These are phyloP conservation scores for Watsonalla cultraria DNA, from an alignment of 2,888 invertebrate genomes.

Conservation along the genomic window DNA sequence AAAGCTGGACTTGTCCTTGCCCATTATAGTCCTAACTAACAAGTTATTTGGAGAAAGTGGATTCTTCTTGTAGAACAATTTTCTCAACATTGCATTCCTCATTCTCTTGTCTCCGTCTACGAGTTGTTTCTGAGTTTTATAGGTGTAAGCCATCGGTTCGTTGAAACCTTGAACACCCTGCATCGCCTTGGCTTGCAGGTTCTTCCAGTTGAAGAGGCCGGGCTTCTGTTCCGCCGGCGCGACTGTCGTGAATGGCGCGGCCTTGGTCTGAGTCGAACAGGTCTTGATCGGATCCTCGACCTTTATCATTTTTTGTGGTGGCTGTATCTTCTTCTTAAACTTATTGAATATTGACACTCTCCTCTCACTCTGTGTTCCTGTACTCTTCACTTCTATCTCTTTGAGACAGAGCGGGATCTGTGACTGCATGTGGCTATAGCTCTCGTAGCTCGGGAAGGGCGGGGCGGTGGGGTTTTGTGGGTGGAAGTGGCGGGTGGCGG, in stretches of 20 bases:
- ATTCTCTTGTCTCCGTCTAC: constrained; percentile 51
- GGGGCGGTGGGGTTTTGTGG: constrained; percentile 24
- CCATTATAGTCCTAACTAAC: constrained; percentile 53
- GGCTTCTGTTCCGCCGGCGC: constrained; percentile 17
- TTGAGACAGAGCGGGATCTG: constrained; percentile 60
- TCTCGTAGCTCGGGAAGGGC: constrained; percentile 27
- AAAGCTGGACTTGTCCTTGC: constrained; percentile 53
- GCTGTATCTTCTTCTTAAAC: constrained; percentile 43
- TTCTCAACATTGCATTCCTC: constrained; percentile 54
- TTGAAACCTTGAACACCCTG: constrained; percentile 16
- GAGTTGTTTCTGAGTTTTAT: constrained; percentile 47
- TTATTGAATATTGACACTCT: constrained; percentile 54
- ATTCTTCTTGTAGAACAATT: constrained; percentile 58
- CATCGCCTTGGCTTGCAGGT: constrained; percentile 34
- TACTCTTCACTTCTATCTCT: constrained; percentile 67
- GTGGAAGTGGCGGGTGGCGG: constrained; percentile 15
- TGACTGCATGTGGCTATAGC: constrained; percentile 29
- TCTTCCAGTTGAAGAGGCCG: constrained; percentile 44
- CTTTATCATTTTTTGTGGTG: constrained; percentile 10
- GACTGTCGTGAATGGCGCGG: neutral
- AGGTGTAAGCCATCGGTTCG: constrained; percentile 36
- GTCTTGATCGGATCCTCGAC: constrained; percentile 22
- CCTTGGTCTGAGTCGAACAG: constrained; percentile 30
- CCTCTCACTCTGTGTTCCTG: constrained; percentile 60
- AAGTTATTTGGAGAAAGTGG: constrained; percentile 63